Evolutionary conservation across 2,113 vertebrate genomes (phyloP), one percentile per base, ranked within the genome.

Genomic region (Lepisosteus osseus): DNA sequence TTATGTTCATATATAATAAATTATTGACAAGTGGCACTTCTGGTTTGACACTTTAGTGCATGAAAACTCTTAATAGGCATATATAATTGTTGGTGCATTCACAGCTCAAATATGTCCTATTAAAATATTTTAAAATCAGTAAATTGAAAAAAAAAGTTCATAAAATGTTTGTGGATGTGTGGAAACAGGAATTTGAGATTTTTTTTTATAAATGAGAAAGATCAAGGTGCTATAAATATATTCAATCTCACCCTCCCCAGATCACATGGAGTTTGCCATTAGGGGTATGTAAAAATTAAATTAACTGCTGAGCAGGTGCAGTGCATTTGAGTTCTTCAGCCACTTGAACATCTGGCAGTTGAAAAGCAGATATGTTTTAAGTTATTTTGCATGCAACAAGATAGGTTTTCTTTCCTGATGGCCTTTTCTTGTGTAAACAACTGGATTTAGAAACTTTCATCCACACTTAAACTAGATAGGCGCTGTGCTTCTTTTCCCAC

Each of bases 271-370:
- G 14, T 13, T 59, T 59, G 14, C n/a, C 14, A 59, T 59, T 6
- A 59, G 12, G 57, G 57, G 57, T n/a, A 59, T 59, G 11, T 14
- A 7, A 7, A 44, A 65, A 65, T 45, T 13, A 17, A 65, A 44
- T 65, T 65, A 44, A 65, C 62, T 41, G 29, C 40, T 40, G 42
- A 65, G 41, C 64, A 65, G 64, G 64, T 65, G 64, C 44, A 17
- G 4, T 14, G 41, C 44, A 44, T 65, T 65, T 12, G 5, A 44
- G 5, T 6, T 44, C n/a, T 14, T 65, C 6, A 6, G 42, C 3
- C n/a, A 65, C 11, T 43, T 44, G 41, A 13, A 9, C 64, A 65
- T 65, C 64, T 65, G 64, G 64, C 64, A 43, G 43, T 13, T 44
- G 13, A 65, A 43, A 65, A 65, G 12, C 64, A 65, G 11, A 65